These are phyloP conservation scores for Tenthredo amoena DNA, from an alignment of 2,888 invertebrate genomes.

Conservation along the genomic window DNA sequence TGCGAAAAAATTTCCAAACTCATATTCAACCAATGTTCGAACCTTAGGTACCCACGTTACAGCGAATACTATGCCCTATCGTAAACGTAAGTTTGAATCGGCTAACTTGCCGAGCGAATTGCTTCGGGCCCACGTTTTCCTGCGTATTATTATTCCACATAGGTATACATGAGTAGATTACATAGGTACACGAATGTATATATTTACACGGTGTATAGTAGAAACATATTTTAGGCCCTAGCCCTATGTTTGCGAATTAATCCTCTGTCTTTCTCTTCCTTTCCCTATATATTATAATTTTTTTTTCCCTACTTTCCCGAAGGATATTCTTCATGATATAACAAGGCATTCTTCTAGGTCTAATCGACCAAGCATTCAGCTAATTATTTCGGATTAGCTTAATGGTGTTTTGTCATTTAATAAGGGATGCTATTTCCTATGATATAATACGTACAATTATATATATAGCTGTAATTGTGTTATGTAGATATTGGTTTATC, in stretches of 20 bases:
- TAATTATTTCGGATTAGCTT: not conserved
- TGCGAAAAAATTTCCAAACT: not conserved
- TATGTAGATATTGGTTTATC: not conserved
- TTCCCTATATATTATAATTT: not conserved
- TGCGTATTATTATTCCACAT: not conserved
- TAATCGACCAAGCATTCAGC: not conserved
- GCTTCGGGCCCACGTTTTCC: not conserved
- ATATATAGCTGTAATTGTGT: not conserved
- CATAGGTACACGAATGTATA: not conserved
- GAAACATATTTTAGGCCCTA: not conserved
- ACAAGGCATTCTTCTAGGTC: not conserved
- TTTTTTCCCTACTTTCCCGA: not conserved
- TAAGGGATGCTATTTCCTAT: not conserved
- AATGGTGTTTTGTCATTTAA: too few species aligned
- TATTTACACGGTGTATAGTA: constrained; percentile 2
- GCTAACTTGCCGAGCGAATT: constrained; percentile 34
- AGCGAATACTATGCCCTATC: not conserved
- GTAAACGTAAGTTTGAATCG: constrained; percentile 48
- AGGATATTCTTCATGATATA: not conserved
- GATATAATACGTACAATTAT: not conserved
- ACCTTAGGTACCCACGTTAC: not conserved
- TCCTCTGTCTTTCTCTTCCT: not conserved
- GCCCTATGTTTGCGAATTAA: not conserved
- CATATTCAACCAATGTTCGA: not conserved
- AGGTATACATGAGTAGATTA: not conserved